These are phyloP conservation scores for Zhengitettix transpicula DNA, from an alignment of 2,888 invertebrate species.

Conservation along the genomic window DNA sequence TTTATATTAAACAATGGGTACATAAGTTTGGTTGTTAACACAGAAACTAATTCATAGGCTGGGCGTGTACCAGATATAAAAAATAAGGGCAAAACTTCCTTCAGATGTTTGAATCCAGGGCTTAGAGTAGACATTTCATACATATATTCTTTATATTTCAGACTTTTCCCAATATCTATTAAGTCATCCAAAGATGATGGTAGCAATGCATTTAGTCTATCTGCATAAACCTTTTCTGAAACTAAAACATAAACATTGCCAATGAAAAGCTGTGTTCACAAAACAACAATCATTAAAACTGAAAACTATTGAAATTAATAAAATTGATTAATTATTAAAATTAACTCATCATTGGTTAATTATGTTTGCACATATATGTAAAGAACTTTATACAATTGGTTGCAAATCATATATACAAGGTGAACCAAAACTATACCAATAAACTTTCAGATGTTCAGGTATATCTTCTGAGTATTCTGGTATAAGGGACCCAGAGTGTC, in stretches of 20 bases:
- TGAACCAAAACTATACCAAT: too few species aligned
- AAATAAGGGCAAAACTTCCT: slow-evolving; percentile 6
- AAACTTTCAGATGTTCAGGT: too few species aligned
- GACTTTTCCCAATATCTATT: slow-evolving; percentile 4
- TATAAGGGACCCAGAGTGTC: too few species aligned
- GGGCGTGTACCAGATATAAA: slow-evolving; percentile 2
- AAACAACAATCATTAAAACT: too few species aligned
- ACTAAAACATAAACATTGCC: background rate
- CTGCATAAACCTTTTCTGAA: background rate
- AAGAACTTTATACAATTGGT: too few species aligned
- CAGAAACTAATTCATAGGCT: background rate
- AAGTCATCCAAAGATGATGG: slow-evolving; percentile 4
- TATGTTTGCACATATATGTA: too few species aligned
- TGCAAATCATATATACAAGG: too few species aligned
- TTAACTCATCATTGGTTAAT: too few species aligned
- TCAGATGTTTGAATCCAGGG: slow-evolving; percentile 22
- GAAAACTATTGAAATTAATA: too few species aligned
- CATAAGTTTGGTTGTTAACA: background rate
- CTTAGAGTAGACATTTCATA: slow-evolving; percentile 21
- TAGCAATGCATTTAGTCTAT: background rate
- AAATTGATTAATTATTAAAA: too few species aligned
- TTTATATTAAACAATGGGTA: slow-evolving; percentile 1
- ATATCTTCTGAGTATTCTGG: too few species aligned
- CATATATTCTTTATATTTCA: slow-evolving; percentile 1
- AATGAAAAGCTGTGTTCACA: too few species aligned